Evolutionary conservation across 1,140 invertebrate species (phyloP).

Genomic region (Drosophila simulans): DNA sequence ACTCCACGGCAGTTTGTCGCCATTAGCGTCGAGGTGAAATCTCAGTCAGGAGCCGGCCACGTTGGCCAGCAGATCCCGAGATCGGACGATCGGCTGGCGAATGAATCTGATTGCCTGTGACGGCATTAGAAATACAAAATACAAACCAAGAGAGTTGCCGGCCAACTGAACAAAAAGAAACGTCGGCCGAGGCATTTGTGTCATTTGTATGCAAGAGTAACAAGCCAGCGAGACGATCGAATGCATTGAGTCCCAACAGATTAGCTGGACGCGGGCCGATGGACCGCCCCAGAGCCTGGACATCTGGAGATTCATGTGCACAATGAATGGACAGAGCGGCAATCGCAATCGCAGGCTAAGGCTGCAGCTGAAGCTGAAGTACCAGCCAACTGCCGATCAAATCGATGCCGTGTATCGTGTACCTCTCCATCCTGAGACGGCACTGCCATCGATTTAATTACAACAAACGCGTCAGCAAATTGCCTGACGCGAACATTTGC

Average conservation of each 20-base stretch:
- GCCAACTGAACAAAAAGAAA: conserved; percentile 51
- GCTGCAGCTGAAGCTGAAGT: conserved; percentile 1
- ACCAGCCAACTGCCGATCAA: conserved; percentile 64
- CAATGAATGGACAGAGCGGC: conserved; percentile 66
- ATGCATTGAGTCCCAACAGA: conserved; percentile 71
- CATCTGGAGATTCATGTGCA: conserved; percentile 73
- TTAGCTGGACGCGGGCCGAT: conserved; percentile 60
- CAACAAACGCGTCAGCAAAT: conserved; percentile 83
- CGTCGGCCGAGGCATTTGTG: conserved; percentile 74
- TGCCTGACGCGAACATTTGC: conserved; percentile 82
- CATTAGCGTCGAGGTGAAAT: conserved; percentile 82
- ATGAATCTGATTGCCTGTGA: conserved; percentile 71
- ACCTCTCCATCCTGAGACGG: conserved; percentile 48
- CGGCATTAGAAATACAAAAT: conserved; percentile 78
- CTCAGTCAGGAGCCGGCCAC: conserved; percentile 57
- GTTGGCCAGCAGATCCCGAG: conserved; percentile 14
- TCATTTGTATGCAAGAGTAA: conserved; percentile 83
- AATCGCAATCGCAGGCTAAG: conserved; percentile 25
- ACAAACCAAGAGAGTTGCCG: conserved; percentile 32
- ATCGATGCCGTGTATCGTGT: conserved; percentile 67
- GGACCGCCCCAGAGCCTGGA: conserved; percentile 70
- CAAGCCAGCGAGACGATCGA: conserved; percentile 69
- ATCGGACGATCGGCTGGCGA: conserved; percentile 26
- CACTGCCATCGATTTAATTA: conserved; percentile 79
- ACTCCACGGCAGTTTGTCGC: conserved; percentile 82